Conservation (phyloP, 1,140 invertebrate genomes). For the Zaprionus africanus region DNA sequence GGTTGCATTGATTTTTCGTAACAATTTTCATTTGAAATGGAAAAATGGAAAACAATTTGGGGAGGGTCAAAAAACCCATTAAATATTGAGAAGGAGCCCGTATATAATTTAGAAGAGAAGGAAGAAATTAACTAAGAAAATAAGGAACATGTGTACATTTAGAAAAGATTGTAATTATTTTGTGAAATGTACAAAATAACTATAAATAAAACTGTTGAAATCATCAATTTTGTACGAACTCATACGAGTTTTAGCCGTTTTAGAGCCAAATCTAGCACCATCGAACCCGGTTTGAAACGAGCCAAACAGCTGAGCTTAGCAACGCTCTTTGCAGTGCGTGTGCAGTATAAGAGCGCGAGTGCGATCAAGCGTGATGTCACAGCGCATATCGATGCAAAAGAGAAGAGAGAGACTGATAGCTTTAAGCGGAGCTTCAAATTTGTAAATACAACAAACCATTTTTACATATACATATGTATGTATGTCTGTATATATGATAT, state of each 20-base stretch:
- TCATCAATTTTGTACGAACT: background rate
- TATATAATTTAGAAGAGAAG: background rate
- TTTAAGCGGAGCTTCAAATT: background rate
- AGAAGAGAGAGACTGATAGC: background rate
- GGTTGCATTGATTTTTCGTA: conserved; percentile 53
- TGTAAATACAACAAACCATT: conserved; percentile 4
- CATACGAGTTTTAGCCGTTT: conserved; percentile 10
- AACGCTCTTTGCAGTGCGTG: background rate
- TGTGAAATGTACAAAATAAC: conserved; percentile 17
- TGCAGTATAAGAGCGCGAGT: conserved; percentile 24
- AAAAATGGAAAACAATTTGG: background rate
- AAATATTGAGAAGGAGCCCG: conserved; percentile 19
- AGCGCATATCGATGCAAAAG: conserved; percentile 3
- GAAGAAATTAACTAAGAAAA: background rate
- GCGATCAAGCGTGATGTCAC: conserved; percentile 18
- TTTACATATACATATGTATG: background rate
- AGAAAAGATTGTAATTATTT: background rate
- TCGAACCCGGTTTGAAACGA: conserved; percentile 42
- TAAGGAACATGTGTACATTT: conserved; percentile 5
- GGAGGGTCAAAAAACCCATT: conserved; percentile 62
- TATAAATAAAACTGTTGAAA: background rate
- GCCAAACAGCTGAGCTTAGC: conserved; percentile 24
- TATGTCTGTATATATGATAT: background rate
- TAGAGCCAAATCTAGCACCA: conserved; percentile 4
- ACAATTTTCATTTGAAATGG: conserved; percentile 20